These are phyloP conservation scores for Mormoops blainvillei DNA, from an alignment of 2,113 vertebrate species.

Conservation along the genomic window DNA sequence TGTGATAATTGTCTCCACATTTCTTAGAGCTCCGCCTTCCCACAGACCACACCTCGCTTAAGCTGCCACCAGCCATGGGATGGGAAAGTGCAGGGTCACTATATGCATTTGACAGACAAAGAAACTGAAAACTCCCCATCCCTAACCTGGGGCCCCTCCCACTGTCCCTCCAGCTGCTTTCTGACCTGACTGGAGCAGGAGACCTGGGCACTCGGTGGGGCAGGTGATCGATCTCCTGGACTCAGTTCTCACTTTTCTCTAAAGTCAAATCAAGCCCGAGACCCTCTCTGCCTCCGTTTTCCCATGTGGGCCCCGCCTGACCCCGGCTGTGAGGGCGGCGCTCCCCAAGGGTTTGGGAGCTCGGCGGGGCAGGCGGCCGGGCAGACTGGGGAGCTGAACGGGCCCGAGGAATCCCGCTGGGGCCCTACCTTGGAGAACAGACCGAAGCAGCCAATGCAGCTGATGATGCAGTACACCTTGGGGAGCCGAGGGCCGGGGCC, in stretches of 20 bases:
- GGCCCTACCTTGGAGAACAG: conserved; percentile 92
- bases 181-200: neutral
- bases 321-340: neutral
- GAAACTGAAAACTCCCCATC: neutral
- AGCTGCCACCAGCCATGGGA: neutral
- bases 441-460: conserved; percentile 93
- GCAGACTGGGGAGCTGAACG: neutral
- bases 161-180: neutral
- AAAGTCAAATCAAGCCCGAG: neutral
- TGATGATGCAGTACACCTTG: conserved; percentile 96
- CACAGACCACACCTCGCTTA: neutral
- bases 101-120: neutral
- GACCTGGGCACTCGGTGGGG: neutral
- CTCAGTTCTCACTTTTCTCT: neutral
- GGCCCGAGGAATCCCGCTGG: neutral
- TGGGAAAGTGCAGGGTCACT: neutral
- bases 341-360: neutral
- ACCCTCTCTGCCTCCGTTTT: neutral
- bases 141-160: neutral
- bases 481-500: conserved; percentile 90
- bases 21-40: neutral
- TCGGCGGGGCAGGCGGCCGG: neutral
- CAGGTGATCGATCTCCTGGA: neutral
- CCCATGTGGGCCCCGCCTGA: neutral
- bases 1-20: neutral